Conservation (phyloP, 2,113 vertebrate species). For the Amazona vittata region DNA sequence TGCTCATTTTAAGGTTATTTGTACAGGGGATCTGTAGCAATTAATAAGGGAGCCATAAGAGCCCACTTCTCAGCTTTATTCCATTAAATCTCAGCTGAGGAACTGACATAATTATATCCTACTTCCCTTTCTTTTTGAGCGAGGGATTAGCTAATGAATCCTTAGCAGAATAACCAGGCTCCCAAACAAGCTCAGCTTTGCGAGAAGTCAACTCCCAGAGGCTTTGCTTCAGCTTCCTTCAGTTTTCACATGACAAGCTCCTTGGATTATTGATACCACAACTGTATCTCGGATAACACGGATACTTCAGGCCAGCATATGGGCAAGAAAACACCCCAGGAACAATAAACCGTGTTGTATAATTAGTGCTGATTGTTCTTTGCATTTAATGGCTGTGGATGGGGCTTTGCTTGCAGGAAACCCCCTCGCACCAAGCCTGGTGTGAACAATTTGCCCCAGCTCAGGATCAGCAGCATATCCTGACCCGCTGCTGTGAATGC, state of each 20-base stretch:
- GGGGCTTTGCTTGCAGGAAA: neutral
- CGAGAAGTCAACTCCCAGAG: neutral
- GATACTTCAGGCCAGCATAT: neutral
- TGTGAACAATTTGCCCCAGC: neutral
- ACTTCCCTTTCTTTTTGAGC: neutral
- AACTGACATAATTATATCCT: neutral
- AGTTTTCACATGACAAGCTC: neutral
- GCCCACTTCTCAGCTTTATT: neutral
- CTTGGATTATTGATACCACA: neutral
- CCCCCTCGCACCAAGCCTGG: fast-evolving
- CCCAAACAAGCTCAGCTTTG: neutral
- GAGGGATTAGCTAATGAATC: neutral
- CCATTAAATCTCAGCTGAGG: neutral
- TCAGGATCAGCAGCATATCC: neutral
- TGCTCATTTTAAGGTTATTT: neutral
- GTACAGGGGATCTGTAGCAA: neutral
- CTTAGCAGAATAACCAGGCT: neutral
- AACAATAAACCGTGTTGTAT: neutral
- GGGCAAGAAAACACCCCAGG: neutral
- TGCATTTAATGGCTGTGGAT: neutral
- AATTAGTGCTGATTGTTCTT: neutral
- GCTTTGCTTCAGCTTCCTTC: neutral
- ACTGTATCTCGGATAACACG: neutral
- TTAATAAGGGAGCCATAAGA: fast-evolving
- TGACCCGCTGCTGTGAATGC: fast-evolving